These are phyloP conservation scores for Lamellibrachia satsuma DNA, from an alignment of 2,888 invertebrate genomes.

Conservation along the genomic window DNA sequence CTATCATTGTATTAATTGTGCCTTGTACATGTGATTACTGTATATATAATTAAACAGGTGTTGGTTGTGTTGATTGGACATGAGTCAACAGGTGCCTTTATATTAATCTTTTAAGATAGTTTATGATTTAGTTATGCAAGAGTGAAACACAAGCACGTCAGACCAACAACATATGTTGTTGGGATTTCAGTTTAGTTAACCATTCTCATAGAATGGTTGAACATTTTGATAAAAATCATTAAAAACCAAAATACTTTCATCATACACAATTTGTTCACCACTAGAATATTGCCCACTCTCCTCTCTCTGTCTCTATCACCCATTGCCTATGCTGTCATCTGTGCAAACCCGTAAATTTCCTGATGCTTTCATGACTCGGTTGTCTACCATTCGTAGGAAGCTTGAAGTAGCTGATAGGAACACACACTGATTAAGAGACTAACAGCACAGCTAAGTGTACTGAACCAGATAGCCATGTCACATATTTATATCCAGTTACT, in stretches of 20 bases:
- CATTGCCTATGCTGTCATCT: not conserved
- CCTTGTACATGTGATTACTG: not conserved
- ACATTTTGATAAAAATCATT: no score
- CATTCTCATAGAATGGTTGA: no score
- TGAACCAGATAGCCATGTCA: not conserved
- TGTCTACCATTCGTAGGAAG: not conserved
- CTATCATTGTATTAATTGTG: not conserved
- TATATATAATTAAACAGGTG: no score
- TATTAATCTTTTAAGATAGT: not conserved
- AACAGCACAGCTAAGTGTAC: not conserved
- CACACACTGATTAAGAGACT: conserved; percentile 3
- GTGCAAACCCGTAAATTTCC: not conserved
- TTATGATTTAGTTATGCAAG: not conserved
- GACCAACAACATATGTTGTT: no score
- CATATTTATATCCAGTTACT: not conserved
- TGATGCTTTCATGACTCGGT: not conserved
- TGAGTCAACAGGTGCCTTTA: not conserved
- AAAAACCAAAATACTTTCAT: not conserved
- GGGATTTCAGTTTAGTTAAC: no score
- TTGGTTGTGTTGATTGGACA: not conserved
- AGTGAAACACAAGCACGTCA: no score
- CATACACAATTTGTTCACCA: not conserved
- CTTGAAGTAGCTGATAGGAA: not conserved
- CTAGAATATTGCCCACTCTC: not conserved
- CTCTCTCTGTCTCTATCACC: not conserved